These are phyloP conservation scores for Cynopterus sphinx DNA, from an alignment of 2,797 vertebrate genomes.

Conservation along the genomic window DNA sequence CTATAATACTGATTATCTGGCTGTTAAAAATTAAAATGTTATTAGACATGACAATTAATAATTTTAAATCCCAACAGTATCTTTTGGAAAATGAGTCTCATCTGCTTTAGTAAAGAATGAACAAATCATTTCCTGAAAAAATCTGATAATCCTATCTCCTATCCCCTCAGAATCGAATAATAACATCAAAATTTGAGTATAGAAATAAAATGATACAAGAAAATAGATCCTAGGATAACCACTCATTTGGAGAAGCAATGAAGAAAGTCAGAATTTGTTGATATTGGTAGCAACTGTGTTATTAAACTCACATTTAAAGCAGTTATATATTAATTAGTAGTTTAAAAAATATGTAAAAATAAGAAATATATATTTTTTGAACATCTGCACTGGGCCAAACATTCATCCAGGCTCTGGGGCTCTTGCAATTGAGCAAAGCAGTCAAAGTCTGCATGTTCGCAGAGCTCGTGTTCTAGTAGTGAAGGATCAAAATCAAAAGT, in stretches of 20 bases:
- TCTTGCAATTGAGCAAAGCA: background rate
- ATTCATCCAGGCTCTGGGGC: background rate
- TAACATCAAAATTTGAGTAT: constrained; percentile 16
- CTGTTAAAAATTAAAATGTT: constrained; percentile 36
- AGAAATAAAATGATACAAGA: constrained; percentile 11
- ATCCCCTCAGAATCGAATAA: constrained; percentile 48
- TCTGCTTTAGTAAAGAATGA: constrained; percentile 41
- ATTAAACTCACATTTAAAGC: constrained; percentile 23
- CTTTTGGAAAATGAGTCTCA: background rate
- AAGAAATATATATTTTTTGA: background rate
- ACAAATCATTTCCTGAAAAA: constrained; percentile 35
- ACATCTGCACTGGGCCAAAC: background rate
- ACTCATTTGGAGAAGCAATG: constrained; percentile 12
- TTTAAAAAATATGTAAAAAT: background rate
- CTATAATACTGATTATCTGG: background rate
- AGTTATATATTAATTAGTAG: background rate
- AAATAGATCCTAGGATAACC: constrained; percentile 51
- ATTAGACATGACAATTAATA: constrained; percentile 35
- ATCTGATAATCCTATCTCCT: constrained; percentile 13
- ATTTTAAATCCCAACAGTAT: constrained; percentile 44
- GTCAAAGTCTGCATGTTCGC: background rate
- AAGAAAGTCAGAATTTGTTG: constrained; percentile 8
- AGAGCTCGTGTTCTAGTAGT: background rate
- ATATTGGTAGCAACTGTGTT: background rate
- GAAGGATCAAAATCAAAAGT: background rate